Percentiles rank a stretch among this genome's conserved stretches.
Conservation (phyloP, 2,113 vertebrate species). For the Epinephelus moara region DNA sequence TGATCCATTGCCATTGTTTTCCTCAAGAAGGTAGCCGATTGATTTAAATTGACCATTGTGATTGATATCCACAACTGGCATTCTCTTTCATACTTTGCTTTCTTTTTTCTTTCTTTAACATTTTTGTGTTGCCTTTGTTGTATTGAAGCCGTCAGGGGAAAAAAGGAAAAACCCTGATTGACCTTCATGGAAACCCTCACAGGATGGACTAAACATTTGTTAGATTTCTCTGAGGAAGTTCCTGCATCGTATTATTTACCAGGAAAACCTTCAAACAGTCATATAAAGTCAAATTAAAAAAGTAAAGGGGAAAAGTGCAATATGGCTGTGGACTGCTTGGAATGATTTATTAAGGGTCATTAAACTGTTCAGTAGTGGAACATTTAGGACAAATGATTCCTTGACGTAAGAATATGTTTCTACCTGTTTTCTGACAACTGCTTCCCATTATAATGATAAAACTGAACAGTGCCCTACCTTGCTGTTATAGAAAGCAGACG, state of each 20-base stretch:
- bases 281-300: background rate
- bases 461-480: background rate
- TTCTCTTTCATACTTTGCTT: background rate
- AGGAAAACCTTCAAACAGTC: background rate
- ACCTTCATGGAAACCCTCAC: conserved; percentile 41
- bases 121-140: conserved; percentile 28
- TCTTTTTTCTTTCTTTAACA: conserved; percentile 1
- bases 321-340: no score
- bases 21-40: conserved; percentile 18
- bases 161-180: conserved; percentile 42
- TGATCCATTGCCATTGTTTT: conserved; percentile 19
- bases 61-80: conserved; percentile 33
- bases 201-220: conserved; percentile 3
- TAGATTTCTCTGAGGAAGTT: background rate
- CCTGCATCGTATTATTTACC: background rate
- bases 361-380: background rate
- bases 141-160: conserved; percentile 9
- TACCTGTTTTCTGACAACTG: background rate
- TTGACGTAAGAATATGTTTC: background rate
- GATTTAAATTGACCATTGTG: conserved; percentile 37
- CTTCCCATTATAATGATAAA: background rate
- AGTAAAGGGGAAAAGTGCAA: background rate
- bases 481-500: background rate
- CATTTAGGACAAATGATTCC: background rate
- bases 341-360: background rate